Percentiles rank a stretch among this genome's conserved stretches.
phyloP scores from a whole-genome alignment of 2,888 invertebrate species.

The Heliconius ismenius region DNA sequence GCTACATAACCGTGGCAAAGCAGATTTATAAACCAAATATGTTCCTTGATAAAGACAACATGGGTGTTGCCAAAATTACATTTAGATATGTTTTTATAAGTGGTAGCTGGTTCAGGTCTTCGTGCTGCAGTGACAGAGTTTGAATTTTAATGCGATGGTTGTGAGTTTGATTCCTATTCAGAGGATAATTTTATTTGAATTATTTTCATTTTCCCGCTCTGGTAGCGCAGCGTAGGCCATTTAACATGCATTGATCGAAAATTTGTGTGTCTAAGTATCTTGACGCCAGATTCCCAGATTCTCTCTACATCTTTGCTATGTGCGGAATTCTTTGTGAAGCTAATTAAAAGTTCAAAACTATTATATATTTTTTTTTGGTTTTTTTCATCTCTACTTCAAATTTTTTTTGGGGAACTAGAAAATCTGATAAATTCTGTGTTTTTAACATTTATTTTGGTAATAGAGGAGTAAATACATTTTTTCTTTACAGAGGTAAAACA shows the following conservation, averaged over 20 bases:
- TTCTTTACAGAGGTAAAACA: conserved; percentile 79
- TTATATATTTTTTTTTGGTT: too few species aligned
- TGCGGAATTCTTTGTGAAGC: too few species aligned
- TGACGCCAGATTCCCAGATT: background rate
- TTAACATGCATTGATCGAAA: background rate
- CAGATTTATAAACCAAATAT: conserved; percentile 27
- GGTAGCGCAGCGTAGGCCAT: background rate
- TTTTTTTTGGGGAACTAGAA: background rate
- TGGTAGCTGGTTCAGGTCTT: too few species aligned
- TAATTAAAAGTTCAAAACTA: too few species aligned
- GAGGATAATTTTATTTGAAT: too few species aligned
- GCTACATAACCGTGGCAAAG: conserved; percentile 22
- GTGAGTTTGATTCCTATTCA: background rate
- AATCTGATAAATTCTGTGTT: background rate
- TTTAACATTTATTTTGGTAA: background rate
- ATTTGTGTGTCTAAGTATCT: background rate
- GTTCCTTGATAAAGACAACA: background rate
- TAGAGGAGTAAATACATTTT: background rate
- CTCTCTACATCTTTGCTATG: too few species aligned
- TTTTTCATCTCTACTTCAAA: too few species aligned
- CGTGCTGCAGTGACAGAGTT: too few species aligned
- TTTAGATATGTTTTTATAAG: background rate
- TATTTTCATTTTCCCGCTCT: background rate
- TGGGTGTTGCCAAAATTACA: background rate
- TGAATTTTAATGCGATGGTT: too few species aligned